Base-by-base conservation (phyloP, 2,113 vertebrate genomes). In the Labeo catla region DNA sequence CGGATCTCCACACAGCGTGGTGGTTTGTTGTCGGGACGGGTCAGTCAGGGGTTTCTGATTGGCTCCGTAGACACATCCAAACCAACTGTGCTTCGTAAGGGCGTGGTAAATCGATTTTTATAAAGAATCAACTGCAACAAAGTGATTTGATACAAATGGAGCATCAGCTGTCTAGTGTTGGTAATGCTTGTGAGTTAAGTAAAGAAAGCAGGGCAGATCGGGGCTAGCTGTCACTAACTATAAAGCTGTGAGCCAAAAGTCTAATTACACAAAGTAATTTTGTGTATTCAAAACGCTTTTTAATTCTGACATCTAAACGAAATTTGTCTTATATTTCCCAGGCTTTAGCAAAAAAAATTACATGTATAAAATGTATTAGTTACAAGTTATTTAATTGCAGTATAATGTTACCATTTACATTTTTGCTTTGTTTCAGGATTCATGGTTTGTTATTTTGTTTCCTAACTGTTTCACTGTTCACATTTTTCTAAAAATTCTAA, bases 21-120 rank as follows among this genome's bases (percentile, higher is more conserved):
- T 70, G 76, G 80, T 68, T 82, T 70, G 63, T 70, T 47, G 45
- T 70, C 80, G 15, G 79, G 39, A 34, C 63, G 61, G 15, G 28
- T 47, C 63, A n/a, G 36, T 49, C 11, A 76, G 16, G 21, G 45
- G 8, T 49, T 81, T 73, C 66, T 74, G 66, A 86, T 81, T 86
- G 85, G 85, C 78, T 63, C 57, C 9, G 6, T 57, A 16, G 36
- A 81, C 36, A 8, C 66, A 39, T 80, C 11, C 52, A 86, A 57
- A 39, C 61, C 65, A 79, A 57, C 47, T 49, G 85, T 59, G 43
- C 57, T 59, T 74, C 16, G 13, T 39, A 57, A 74, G 85, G 85
- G 85, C 77, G 85, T 80, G 78, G 85, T 74, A 6, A 86, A 47
- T 70, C 19, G 66, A 61, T 45, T 59, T 59, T 28, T 72, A 16